phyloP scores from a whole-genome alignment of 2,797 vertebrate genomes.

The Rhadinocentrus ornatus region DNA sequence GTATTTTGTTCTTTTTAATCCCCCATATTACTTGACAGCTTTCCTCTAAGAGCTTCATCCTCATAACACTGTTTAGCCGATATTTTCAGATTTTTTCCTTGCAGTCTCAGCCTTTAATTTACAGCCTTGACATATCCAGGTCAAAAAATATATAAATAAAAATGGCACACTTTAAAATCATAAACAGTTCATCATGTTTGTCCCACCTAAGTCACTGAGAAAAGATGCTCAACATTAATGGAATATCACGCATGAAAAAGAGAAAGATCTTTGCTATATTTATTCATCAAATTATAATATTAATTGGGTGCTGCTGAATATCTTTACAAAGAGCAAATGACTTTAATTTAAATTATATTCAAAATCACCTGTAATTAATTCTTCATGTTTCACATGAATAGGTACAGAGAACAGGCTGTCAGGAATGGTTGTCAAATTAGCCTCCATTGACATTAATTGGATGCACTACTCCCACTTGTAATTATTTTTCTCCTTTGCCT shows the following conservation, averaged over 20 bases:
- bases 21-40: slow-evolving; percentile 7
- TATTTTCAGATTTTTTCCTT: not conserved
- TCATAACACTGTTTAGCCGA: not conserved
- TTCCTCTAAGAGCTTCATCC: not conserved
- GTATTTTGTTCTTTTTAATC: not conserved
- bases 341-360: slow-evolving; percentile 61
- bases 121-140: slow-evolving; percentile 40
- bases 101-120: slow-evolving; percentile 3
- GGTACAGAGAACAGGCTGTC: slow-evolving; percentile 64
- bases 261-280: slow-evolving; percentile 3
- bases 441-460: slow-evolving; percentile 77
- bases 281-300: slow-evolving; percentile 13
- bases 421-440: slow-evolving; percentile 73
- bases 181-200: slow-evolving; percentile 32
- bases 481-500: slow-evolving; percentile 56
- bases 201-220: not conserved
- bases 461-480: slow-evolving; percentile 67
- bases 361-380: slow-evolving; percentile 71
- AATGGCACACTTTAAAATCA: slow-evolving; percentile 17
- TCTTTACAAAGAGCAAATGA: slow-evolving; percentile 45
- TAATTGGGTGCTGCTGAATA: slow-evolving; percentile 39
- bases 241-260: not conserved
- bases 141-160: slow-evolving; percentile 2
- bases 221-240: not conserved
- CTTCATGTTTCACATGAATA: slow-evolving; percentile 71